Conservation (phyloP, 2,888 invertebrate genomes). For the Pegoplata infirma region DNA sequence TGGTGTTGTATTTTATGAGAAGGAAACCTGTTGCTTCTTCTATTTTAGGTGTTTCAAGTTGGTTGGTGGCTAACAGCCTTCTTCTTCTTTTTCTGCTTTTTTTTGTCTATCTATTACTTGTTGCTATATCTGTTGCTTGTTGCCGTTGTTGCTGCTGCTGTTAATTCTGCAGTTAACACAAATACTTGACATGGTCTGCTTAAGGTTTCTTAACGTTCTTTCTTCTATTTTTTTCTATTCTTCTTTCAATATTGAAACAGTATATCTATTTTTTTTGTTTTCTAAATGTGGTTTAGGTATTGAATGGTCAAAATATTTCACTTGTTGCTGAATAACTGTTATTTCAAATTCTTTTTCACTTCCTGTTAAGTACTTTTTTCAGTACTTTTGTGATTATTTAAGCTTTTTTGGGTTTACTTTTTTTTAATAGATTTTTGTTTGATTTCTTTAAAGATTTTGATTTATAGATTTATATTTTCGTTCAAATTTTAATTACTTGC, state of each 20-base stretch:
- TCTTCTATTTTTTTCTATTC: slow-evolving; percentile 11
- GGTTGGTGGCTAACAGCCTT: slow-evolving; percentile 39
- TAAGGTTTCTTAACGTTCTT: slow-evolving; percentile 53
- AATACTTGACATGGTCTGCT: slow-evolving; percentile 61
- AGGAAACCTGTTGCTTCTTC: slow-evolving; percentile 73
- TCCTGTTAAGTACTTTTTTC: slow-evolving; percentile 18
- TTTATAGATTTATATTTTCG: background rate
- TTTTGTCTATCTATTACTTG: slow-evolving; percentile 51
- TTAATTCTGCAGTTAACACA: slow-evolving; percentile 48
- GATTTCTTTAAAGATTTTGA: background rate
- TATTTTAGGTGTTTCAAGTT: slow-evolving; percentile 69
- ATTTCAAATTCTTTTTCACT: slow-evolving; percentile 10
- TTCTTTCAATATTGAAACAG: slow-evolving; percentile 12
- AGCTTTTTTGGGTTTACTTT: slow-evolving; percentile 8
- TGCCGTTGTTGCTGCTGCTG: slow-evolving; percentile 17
- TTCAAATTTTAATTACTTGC: background rate
- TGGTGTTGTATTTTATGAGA: slow-evolving; percentile 67
- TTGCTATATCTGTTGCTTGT: slow-evolving; percentile 33
- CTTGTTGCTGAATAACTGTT: slow-evolving; percentile 62
- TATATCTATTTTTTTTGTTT: background rate
- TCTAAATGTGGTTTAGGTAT: too few relatives aligned
- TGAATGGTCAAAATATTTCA: slow-evolving; percentile 25
- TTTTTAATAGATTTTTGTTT: slow-evolving; percentile 6
- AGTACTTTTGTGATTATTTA: slow-evolving; percentile 11
- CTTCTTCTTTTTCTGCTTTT: slow-evolving; percentile 48